A percentile compares a stretch with the other conserved stretches of the same genome.
These are phyloP conservation scores for Napeogenes inachia DNA, from an alignment of 2,888 invertebrate species.

Conservation along the genomic window DNA sequence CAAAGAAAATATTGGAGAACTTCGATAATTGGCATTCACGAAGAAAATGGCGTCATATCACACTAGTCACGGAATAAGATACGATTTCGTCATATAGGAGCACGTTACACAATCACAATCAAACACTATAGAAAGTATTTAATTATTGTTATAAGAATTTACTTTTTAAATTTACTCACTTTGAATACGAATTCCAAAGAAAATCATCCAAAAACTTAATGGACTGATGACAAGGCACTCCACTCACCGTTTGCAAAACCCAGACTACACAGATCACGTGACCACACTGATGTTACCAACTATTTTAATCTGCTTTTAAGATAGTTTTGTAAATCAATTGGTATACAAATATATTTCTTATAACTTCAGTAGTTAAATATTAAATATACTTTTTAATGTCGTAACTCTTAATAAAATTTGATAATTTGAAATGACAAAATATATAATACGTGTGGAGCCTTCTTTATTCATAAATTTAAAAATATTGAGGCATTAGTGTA, in stretches of 20 bases:
- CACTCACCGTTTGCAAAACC: conserved; percentile 78
- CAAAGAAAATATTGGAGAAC: conserved; percentile 63
- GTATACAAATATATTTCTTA: too few species aligned
- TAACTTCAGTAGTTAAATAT: too few species aligned
- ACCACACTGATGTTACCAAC: conserved; percentile 37
- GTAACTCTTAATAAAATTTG: too few species aligned
- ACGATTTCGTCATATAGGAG: conserved; percentile 70
- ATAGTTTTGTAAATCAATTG: too few species aligned
- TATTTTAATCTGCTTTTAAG: neutral
- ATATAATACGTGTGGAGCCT: too few species aligned
- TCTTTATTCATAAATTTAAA: too few species aligned
- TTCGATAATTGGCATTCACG: conserved; percentile 76
- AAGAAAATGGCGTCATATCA: conserved; percentile 79
- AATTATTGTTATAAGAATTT: conserved; percentile 53
- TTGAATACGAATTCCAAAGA: conserved; percentile 76
- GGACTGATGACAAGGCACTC: conserved; percentile 78
- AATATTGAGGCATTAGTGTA: too few species aligned
- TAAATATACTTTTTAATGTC: too few species aligned
- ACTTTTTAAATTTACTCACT: conserved; percentile 70
- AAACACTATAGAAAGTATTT: conserved; percentile 50
- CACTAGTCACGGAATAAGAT: conserved; percentile 77
- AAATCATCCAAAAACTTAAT: conserved; percentile 77
- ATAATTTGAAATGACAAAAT: too few species aligned
- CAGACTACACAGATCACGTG: conserved; percentile 52
- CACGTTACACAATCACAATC: conserved; percentile 57